Percentiles rank a stretch among this genome's conserved stretches.
These are phyloP conservation scores for Pipistrellus pygmaeus DNA, from an alignment of 2,797 vertebrate genomes.

Conservation along the genomic window DNA sequence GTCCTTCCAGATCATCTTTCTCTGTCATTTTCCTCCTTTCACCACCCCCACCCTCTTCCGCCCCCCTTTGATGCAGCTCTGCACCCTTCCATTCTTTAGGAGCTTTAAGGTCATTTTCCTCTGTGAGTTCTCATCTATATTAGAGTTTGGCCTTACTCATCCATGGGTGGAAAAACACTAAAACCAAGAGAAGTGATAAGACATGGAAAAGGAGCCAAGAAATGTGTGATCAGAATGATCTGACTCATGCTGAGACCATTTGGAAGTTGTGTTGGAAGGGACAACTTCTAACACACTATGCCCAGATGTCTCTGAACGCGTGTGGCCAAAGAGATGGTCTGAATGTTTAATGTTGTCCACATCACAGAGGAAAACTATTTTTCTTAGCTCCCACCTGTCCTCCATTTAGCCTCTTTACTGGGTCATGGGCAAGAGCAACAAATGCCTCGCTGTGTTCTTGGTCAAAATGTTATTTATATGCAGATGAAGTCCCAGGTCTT, in stretches of 20 bases:
- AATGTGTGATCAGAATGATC: constrained; percentile 79
- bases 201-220: constrained; percentile 80
- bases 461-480: constrained; percentile 32
- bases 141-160: constrained; percentile 50
- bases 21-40: neutral
- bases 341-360: neutral
- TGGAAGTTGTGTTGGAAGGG: constrained; percentile 75
- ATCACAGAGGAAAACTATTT: neutral
- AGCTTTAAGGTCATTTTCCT: constrained; percentile 58
- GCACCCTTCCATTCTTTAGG: neutral
- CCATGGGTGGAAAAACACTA: constrained; percentile 67
- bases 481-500: neutral
- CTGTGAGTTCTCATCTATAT: constrained; percentile 31
- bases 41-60: too few species aligned
- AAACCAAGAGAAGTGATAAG: constrained; percentile 76
- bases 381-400: neutral
- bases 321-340: constrained; percentile 20
- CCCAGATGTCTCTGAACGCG: constrained; percentile 63
- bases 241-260: constrained; percentile 79
- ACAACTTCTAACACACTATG: constrained; percentile 51
- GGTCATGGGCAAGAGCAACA: neutral
- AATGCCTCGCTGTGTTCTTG: neutral
- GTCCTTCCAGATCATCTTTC: neutral
- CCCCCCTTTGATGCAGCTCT: neutral
- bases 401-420: neutral